A percentile compares a stretch with the other conserved stretches of the same genome.
Evolutionary conservation across 1,140 invertebrate genomes (phyloP).

Genomic region (Euwallacea fornicatus): DNA sequence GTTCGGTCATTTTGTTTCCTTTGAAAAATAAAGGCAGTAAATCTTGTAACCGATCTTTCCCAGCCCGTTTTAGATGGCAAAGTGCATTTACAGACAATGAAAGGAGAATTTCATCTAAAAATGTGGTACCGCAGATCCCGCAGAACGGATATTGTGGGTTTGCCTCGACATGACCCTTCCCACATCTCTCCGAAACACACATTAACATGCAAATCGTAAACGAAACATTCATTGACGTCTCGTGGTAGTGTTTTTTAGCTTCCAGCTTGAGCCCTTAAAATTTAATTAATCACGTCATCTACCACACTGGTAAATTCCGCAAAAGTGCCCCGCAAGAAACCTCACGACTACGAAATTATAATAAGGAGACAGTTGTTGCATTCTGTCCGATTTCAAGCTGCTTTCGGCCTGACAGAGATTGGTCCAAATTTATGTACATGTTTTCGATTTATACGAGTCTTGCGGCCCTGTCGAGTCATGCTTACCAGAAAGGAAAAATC

Average conservation of each 20-base stretch:
- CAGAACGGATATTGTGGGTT: conserved; percentile 18
- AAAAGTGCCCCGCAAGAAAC: not conserved
- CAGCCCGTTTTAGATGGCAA: not conserved
- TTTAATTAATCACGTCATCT: not conserved
- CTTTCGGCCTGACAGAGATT: conserved; percentile 22
- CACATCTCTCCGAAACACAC: conserved; percentile 16
- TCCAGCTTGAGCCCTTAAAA: not conserved
- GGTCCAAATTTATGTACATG: conserved; percentile 32
- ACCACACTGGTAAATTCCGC: not conserved
- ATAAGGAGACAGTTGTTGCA: conserved; percentile 23
- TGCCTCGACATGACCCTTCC: conserved; percentile 13
- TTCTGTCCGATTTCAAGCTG: conserved; percentile 22
- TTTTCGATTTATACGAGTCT: conserved; percentile 9
- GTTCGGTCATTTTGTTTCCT: not conserved
- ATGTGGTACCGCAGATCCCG: conserved; percentile 4
- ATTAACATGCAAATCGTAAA: conserved; percentile 31
- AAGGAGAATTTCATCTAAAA: not conserved
- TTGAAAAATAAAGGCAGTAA: not conserved
- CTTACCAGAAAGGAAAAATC: conserved; percentile 7
- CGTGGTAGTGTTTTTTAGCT: conserved; percentile 6
- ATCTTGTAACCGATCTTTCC: not conserved
- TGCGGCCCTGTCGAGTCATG: conserved; percentile 15
- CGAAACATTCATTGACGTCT: conserved; percentile 10
- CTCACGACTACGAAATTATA: conserved; percentile 15
- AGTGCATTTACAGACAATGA: not conserved